phyloP scores from a whole-genome alignment of 2,113 vertebrate genomes.

The Salvelinus fontinalis region DNA sequence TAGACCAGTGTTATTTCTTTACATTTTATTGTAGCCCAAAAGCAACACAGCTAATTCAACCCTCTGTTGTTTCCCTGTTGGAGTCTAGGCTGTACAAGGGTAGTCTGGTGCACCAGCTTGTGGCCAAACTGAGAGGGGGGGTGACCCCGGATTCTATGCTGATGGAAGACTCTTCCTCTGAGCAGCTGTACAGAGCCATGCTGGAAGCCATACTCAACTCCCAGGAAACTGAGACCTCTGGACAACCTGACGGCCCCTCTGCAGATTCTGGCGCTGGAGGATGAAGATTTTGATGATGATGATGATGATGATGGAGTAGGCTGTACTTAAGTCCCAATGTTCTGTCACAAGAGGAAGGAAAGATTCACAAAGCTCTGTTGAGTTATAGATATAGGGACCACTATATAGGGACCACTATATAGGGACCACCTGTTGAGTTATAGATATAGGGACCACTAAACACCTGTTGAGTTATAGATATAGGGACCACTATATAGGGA shows the following conservation, averaged over 20 bases:
- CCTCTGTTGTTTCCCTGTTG: background rate
- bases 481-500: no score
- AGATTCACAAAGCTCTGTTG: no score
- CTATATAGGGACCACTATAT: no score
- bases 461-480: no score
- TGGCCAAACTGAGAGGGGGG: slow-evolving; percentile 57
- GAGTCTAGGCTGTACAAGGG: slow-evolving; percentile 78
- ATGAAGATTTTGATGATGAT: slow-evolving; percentile 4
- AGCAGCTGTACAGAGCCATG: slow-evolving; percentile 62
- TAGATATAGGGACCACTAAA: no score
- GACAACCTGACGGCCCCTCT: background rate
- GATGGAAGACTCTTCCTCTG: slow-evolving; percentile 39
- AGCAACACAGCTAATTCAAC: background rate
- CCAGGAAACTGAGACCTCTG: background rate
- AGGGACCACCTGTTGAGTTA: no score
- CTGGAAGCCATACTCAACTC: slow-evolving; percentile 30
- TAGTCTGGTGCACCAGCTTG: slow-evolving; percentile 73
- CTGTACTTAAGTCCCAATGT: background rate
- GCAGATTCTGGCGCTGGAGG: no score
- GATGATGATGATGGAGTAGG: background rate
- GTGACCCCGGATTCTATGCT: slow-evolving; percentile 62
- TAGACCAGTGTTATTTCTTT: background rate
- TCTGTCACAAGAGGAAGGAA: slow-evolving; percentile 22
- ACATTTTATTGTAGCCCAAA: background rate
- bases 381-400: no score